Evolutionary conservation across 2,113 vertebrate species (phyloP).

Genomic region (Heliornis fulica): DNA sequence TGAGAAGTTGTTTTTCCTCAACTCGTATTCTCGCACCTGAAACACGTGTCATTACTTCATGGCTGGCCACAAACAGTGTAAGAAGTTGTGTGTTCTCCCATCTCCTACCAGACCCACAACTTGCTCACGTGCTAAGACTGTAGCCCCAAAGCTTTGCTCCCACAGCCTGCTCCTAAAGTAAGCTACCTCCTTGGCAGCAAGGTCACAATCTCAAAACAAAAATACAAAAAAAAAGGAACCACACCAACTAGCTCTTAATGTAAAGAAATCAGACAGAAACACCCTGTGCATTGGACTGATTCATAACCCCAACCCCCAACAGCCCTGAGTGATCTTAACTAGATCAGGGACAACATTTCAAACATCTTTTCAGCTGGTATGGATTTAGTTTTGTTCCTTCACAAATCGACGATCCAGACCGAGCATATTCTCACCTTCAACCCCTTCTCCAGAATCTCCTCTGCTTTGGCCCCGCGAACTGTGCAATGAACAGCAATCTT

Average conservation of each 20-base stretch:
- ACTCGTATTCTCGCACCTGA: conserved; percentile 95
- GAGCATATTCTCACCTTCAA: conserved; percentile 76
- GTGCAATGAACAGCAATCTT: conserved; percentile 99
- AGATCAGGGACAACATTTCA: accelerated
- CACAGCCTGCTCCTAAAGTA: not conserved
- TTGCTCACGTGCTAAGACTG: accelerated
- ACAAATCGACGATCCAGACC: not conserved
- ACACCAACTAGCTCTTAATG: not conserved
- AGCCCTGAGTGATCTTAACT: accelerated
- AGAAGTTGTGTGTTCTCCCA: not conserved
- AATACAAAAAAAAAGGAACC: not conserved
- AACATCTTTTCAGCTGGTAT: accelerated
- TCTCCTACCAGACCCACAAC: not conserved
- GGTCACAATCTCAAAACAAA: too few species aligned
- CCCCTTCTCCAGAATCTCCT: conserved; percentile 98
- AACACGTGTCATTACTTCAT: not conserved
- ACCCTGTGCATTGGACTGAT: not conserved
- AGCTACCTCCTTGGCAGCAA: not conserved
- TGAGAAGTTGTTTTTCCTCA: conserved; percentile 98
- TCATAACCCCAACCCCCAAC: not conserved
- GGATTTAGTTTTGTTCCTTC: not conserved
- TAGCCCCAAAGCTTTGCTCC: not conserved
- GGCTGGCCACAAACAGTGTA: not conserved
- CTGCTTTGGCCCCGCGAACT: conserved; percentile 95
- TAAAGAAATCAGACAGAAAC: not conserved